A percentile compares a stretch with the other conserved stretches of the same genome.
These are phyloP conservation scores for Parapristionchus giblindavisi DNA, from an alignment of 2,888 invertebrate species.

Conservation along the genomic window DNA sequence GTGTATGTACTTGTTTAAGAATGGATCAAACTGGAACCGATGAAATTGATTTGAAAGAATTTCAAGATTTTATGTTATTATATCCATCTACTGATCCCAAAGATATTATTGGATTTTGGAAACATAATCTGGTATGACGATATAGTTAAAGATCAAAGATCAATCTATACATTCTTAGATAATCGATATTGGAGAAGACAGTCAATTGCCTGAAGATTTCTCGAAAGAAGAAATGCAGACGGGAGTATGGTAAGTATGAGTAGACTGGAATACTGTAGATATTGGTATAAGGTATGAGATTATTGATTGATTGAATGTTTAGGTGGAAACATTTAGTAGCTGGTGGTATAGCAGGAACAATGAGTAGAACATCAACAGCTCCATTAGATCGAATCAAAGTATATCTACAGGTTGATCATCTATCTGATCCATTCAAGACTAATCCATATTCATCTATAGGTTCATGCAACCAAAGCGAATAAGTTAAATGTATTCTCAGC, in stretches of 20 bases:
- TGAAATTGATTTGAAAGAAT: constrained; percentile 94
- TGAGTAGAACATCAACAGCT: constrained; percentile 94
- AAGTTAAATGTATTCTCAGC: constrained; percentile 73
- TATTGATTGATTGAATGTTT: constrained; percentile 69
- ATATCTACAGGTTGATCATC: constrained; percentile 84
- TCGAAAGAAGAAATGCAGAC: constrained; percentile 91
- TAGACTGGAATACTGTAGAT: background rate
- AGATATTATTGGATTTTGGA: constrained; percentile 93
- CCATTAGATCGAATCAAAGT: constrained; percentile 97
- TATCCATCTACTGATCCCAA: constrained; percentile 90
- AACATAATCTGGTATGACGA: constrained; percentile 82
- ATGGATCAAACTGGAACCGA: constrained; percentile 92
- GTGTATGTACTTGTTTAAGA: constrained; percentile 73
- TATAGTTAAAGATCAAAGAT: constrained; percentile 76
- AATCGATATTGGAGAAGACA: constrained; percentile 83
- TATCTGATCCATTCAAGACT: background rate
- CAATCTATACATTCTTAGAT: constrained; percentile 48
- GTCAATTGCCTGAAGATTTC: constrained; percentile 97
- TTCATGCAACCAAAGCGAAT: constrained; percentile 78
- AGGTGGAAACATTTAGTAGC: constrained; percentile 97
- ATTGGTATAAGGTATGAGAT: background rate
- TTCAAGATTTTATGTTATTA: constrained; percentile 92
- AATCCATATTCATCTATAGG: constrained; percentile 72
- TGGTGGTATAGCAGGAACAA: constrained; percentile 94
- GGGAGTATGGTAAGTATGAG: constrained; percentile 70